Evolutionary conservation across 92 coral and sea anemone species (phyloP), one percentile per base, ranked within the genome.

Genomic region (Epizoanthus fatuus): DNA sequence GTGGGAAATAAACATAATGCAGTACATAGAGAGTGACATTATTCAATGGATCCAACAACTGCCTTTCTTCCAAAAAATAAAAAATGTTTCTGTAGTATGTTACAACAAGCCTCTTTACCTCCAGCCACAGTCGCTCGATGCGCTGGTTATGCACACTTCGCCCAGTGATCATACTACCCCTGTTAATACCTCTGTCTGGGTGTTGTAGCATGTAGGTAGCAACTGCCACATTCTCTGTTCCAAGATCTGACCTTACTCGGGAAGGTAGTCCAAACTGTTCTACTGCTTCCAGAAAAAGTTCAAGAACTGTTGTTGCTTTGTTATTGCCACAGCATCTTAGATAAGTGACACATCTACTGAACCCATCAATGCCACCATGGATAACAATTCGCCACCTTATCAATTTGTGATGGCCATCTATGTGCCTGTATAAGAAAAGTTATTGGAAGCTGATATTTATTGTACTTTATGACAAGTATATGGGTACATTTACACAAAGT

Each of bases 141-240:
- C 83, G 38, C 51, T 81, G 83, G 59, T 87, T 87, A 60, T 87
- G 87, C 4, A 87, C 91, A 53, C 91, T 72, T 51, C 87, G 81
- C 35, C 87, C 91, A 32, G 91, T 87, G 56, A 87, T 80, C 87
- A 87, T 81, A 81, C 86, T 87, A 2, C 91, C 87, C 65, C 87
- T 80, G 82, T 71, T 87, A 32, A 40, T 35, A 16, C 85, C 86
- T 47, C 90, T 72, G 49, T 68, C 19, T 40, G 86, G 35, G 35
- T 29, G 35, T 29, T 29, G 35, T 29, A 29, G 35, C 35, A 29
- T 51, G 54, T 44, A 81, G 66, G 47, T 64, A 7, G 75, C 86
- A 4, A 81, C 86, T 47, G 66, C 75, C 7, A 64, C 73, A 67
- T 22, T 81, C 49, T 81, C 86, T 8, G 45, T 47, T n/a, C 86